These are phyloP conservation scores for Phengaris alcon DNA, from an alignment of 2,888 invertebrate genomes.

Conservation along the genomic window DNA sequence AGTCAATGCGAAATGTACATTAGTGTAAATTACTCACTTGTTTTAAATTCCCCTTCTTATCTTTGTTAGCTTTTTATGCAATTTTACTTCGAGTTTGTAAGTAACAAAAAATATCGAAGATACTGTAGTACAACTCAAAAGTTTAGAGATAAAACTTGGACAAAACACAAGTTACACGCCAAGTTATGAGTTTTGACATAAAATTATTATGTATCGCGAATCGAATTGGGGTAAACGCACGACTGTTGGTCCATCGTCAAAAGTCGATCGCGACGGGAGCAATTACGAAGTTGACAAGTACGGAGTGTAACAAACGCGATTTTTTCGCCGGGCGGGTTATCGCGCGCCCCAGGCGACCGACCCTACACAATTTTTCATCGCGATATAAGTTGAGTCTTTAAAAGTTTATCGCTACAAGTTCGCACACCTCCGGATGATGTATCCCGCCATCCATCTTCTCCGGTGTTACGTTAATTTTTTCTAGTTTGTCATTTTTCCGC, in stretches of 20 bases:
- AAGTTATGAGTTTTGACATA: background rate
- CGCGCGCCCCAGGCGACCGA: constrained; percentile 63
- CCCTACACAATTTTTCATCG: constrained; percentile 75
- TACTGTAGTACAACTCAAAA: background rate
- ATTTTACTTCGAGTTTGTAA: constrained; percentile 13
- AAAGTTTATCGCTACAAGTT: constrained; percentile 75
- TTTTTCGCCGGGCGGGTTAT: constrained; percentile 64
- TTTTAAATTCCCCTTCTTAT: constrained; percentile 10
- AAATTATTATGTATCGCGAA: constrained; percentile 12
- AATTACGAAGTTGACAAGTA: constrained; percentile 77
- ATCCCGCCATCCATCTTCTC: constrained; percentile 71
- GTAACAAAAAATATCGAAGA: background rate
- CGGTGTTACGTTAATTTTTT: constrained; percentile 59
- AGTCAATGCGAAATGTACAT: constrained; percentile 13
- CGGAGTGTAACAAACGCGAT: constrained; percentile 69
- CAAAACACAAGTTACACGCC: background rate
- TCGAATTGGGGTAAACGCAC: background rate
- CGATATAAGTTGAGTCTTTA: constrained; percentile 77
- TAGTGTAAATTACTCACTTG: constrained; percentile 20
- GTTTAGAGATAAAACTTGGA: constrained; percentile 1
- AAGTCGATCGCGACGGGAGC: constrained; percentile 48
- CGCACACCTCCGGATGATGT: constrained; percentile 72
- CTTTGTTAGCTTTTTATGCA: constrained; percentile 28
- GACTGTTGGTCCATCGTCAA: background rate
- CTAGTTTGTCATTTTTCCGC: constrained; percentile 27